Percentiles rank a stretch among this genome's conserved stretches.
phyloP scores from a whole-genome alignment of 2,888 invertebrate genomes.

The Acronicta alni region DNA sequence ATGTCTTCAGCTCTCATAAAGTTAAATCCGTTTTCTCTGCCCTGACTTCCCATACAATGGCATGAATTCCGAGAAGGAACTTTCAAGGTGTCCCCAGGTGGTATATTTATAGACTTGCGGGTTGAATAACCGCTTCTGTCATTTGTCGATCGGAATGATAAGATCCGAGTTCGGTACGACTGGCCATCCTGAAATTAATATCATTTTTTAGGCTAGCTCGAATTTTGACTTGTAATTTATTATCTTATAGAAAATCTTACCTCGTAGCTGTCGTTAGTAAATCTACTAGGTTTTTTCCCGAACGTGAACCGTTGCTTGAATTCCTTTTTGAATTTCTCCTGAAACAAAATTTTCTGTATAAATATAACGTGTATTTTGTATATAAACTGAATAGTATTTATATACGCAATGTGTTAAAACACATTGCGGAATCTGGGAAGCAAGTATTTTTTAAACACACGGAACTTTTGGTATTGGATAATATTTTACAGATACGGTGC shows the following conservation, averaged over 20 bases:
- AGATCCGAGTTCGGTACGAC: slow-evolving; percentile 81
- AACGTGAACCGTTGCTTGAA: slow-evolving; percentile 92
- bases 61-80: slow-evolving; percentile 72
- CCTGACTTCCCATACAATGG: slow-evolving; percentile 71
- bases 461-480: slow-evolving; percentile 3
- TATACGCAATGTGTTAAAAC: too few species aligned
- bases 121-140: slow-evolving; percentile 78
- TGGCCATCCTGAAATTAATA: slow-evolving; percentile 80
- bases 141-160: slow-evolving; percentile 83
- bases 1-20: slow-evolving; percentile 67
- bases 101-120: slow-evolving; percentile 77
- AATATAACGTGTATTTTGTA: not conserved
- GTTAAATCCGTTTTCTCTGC: slow-evolving; percentile 72
- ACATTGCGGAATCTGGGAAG: too few species aligned
- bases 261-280: slow-evolving; percentile 84
- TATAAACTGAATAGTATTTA: too few species aligned
- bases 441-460: not conserved
- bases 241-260: slow-evolving; percentile 62
- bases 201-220: slow-evolving; percentile 10
- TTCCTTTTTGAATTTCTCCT: slow-evolving; percentile 95
- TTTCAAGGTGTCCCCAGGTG: slow-evolving; percentile 71
- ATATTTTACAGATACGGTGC: not conserved
- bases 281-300: slow-evolving; percentile 82
- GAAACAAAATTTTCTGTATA: slow-evolving; percentile 59
- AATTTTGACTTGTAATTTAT: too few species aligned